Conservation (phyloP, 2,113 vertebrate species). For the Pithys albifrons region DNA sequence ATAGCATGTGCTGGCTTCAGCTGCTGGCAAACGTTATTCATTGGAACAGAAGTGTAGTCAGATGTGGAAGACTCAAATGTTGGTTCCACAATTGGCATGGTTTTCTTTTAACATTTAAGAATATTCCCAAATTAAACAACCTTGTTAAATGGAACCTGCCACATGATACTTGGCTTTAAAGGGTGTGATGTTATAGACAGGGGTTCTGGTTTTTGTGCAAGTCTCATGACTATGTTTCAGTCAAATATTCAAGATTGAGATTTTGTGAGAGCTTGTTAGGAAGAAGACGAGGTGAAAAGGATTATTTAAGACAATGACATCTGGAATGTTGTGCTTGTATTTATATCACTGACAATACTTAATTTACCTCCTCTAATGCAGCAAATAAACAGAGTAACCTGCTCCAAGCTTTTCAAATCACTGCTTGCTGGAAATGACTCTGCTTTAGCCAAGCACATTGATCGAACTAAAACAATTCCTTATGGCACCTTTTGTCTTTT, state of each 20-base stretch:
- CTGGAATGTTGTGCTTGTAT: background rate
- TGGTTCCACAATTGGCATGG: background rate
- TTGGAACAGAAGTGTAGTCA: background rate
- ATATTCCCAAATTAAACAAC: background rate
- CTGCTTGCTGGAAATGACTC: background rate
- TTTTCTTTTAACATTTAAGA: background rate
- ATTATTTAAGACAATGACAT: background rate
- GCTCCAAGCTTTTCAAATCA: background rate
- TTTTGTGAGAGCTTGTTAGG: background rate
- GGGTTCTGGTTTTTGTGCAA: background rate
- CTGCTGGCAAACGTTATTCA: background rate
- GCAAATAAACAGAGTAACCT: background rate
- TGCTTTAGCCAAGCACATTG: background rate
- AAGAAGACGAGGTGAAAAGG: background rate
- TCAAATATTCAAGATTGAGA: background rate
- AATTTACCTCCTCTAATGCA: background rate
- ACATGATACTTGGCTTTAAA: background rate
- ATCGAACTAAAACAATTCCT: constrained; percentile 36
- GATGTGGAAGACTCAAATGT: background rate
- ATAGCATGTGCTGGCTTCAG: background rate
- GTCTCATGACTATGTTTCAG: background rate
- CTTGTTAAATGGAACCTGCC: background rate
- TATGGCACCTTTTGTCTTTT: background rate
- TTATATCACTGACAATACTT: background rate
- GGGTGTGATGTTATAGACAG: background rate